These are phyloP conservation scores for Muricea muricata DNA, from an alignment of 92 coral and sea anemone genomes.

Conservation along the genomic window DNA sequence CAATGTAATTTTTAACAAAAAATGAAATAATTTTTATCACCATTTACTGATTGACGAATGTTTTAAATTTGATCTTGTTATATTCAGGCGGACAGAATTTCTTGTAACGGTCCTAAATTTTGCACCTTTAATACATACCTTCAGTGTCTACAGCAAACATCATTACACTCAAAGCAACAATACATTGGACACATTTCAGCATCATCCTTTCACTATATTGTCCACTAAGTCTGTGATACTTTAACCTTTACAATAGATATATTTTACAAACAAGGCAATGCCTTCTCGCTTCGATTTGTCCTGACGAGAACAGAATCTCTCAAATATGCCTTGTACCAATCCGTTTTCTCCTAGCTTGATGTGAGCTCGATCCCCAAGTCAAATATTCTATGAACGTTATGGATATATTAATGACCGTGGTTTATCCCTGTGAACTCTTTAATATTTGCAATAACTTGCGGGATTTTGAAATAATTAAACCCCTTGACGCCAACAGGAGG, in stretches of 20 bases:
- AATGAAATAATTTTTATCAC: too few relatives aligned
- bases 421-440: not conserved
- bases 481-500: not conserved
- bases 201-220: not conserved
- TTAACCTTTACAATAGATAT: not conserved
- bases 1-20: too few relatives aligned
- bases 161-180: not conserved
- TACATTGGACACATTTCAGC: not conserved
- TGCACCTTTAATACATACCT: not conserved
- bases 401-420: not conserved
- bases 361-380: too few relatives aligned
- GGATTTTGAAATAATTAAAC: slow-evolving; percentile 15
- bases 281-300: not conserved
- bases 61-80: not conserved
- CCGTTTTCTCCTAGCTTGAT: not conserved
- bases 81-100: not conserved
- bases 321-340: not conserved
- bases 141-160: not conserved
- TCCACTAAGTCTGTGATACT: not conserved
- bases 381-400: too few relatives aligned
- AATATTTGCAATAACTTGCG: slow-evolving; percentile 10
- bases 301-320: not conserved
- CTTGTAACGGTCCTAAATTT: not conserved
- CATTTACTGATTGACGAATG: too few relatives aligned
- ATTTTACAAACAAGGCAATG: not conserved